Evolutionary conservation across 2,888 invertebrate species (phyloP), one percentile per base, ranked within the genome.

Genomic region (Oegoconia quadripuncta): DNA sequence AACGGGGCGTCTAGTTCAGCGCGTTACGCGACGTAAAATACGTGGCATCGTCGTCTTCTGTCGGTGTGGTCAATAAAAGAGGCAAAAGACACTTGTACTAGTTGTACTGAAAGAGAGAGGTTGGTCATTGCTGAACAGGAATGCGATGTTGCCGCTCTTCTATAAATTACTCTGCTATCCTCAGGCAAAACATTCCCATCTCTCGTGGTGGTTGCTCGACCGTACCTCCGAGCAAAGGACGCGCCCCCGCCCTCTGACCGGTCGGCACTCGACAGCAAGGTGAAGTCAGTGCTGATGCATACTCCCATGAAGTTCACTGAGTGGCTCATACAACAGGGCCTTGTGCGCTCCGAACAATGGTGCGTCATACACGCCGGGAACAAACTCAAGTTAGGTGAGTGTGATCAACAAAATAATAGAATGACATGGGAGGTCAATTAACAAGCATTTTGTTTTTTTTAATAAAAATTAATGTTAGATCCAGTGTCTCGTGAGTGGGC

Each of bases 301-400:
- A 91, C 92, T 0, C 92, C 95, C 0, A 93, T 94, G 48, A 95
- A 95, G 75, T 95, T 96, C 64, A 95, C 95, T 0, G 96, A 96
- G 80, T 96, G 96, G 95, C 88, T 96, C 34, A 94, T 96, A 41
- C 95, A 96, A 64, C 93, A 95, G 66, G 96, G 96, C 0, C 69
- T 96, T 1, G 90, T 96, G 2, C 89, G 93, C 22, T 92, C 94
- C 0, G 95, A 95, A 60, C 96, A 96, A 67, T 90, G 89, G 69
- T 96, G 96, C 61, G 83, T 88, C 0, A 76, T 91, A 35, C 95
- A 96, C 67, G 74, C 89, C 1, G 88, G 88, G 34, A 90, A 89
- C 44, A 93, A 93, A 54, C 83, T 95, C 1, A 95, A 96, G 65
- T 78, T 96, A 4, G 94, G 92, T 88, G 40, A 67, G 80, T 45